phyloP scores from a whole-genome alignment of 1,140 invertebrate species.

The Leptopilina clavipes region DNA sequence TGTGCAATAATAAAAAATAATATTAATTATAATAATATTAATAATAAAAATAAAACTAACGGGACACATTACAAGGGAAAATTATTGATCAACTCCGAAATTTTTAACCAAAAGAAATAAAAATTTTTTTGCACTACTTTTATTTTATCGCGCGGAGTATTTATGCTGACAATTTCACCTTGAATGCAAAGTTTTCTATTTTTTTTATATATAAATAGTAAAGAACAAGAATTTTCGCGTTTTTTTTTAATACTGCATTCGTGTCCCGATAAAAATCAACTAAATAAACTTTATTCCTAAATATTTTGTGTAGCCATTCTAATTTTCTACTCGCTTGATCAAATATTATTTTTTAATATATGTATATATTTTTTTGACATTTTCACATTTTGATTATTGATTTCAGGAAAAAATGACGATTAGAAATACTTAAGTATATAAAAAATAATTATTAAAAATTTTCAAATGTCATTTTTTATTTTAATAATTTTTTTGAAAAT shows the following conservation, averaged over 20 bases:
- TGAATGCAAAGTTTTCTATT: neutral
- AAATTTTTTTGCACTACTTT: neutral
- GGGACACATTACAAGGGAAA: conserved; percentile 8
- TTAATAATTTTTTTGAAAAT: too few species aligned
- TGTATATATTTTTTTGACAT: too few species aligned
- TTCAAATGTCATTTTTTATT: too few species aligned
- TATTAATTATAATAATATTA: too few species aligned
- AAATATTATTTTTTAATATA: neutral
- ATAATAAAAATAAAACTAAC: neutral
- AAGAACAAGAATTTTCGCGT: neutral
- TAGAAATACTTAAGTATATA: too few species aligned
- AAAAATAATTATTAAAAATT: too few species aligned
- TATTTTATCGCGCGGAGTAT: too few species aligned
- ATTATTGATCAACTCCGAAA: neutral
- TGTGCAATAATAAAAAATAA: conserved; percentile 22
- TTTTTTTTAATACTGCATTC: neutral
- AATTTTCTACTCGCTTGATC: conserved; percentile 14
- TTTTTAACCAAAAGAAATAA: neutral
- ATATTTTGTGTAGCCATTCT: neutral
- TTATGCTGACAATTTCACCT: neutral
- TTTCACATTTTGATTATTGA: too few species aligned
- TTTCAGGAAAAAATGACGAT: too few species aligned
- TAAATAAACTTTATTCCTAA: conserved; percentile 10
- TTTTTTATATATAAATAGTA: neutral
- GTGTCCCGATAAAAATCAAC: conserved; percentile 15